These are phyloP conservation scores for Ataeniobius toweri DNA, from an alignment of 2,797 vertebrate genomes.

Conservation along the genomic window DNA sequence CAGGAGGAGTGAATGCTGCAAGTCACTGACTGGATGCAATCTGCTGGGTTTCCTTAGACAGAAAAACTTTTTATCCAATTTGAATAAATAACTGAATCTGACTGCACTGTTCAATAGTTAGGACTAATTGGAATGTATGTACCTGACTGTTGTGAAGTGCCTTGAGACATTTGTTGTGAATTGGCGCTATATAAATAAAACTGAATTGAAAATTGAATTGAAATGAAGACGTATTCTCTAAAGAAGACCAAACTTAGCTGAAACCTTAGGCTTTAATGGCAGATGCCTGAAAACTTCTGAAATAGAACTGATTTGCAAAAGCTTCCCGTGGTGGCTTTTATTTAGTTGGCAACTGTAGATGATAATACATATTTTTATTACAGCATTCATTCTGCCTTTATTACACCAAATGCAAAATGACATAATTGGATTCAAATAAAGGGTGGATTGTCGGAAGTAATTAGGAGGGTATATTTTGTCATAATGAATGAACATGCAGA, in stretches of 20 bases:
- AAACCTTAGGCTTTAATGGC: conserved; percentile 12
- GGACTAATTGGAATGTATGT: too few species aligned
- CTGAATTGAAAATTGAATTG: too few species aligned
- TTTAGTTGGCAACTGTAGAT: conserved; percentile 27
- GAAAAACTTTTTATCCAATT: too few species aligned
- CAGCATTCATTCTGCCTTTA: conserved; percentile 40
- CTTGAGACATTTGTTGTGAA: too few species aligned
- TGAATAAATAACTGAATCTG: too few species aligned
- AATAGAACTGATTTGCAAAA: conserved; percentile 24
- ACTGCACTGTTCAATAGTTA: too few species aligned
- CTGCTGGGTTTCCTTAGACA: too few species aligned
- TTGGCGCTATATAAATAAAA: too few species aligned
- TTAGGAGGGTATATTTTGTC: conserved; percentile 50
- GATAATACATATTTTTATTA: conserved; percentile 57
- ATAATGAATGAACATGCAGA: conserved; percentile 51
- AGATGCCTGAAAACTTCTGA: conserved; percentile 32
- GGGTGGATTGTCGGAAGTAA: conserved; percentile 64
- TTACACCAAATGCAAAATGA: conserved; percentile 59
- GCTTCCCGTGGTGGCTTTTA: conserved; percentile 23
- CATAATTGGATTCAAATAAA: conserved; percentile 71
- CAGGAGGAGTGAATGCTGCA: too few species aligned
- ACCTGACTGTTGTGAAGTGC: too few species aligned
- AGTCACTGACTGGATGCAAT: too few species aligned
- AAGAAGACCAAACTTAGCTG: not conserved
- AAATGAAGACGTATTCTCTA: not conserved